Conservation (phyloP, 92 coral and sea anemone species). For the Bergia puertoricense region DNA sequence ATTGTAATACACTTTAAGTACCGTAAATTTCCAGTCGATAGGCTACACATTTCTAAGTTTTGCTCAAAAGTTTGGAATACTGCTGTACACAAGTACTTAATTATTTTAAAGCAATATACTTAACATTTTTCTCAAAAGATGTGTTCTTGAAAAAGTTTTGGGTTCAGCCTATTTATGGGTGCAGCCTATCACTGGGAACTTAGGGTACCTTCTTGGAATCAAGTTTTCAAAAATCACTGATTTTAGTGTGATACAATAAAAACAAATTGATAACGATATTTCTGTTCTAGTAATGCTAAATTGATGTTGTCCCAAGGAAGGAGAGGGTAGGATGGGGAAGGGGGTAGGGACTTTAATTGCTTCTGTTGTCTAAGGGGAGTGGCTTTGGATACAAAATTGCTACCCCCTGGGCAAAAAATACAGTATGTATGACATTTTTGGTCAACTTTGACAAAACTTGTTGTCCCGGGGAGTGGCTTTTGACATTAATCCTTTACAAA, state of each 20-base stretch:
- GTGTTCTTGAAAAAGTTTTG: background rate
- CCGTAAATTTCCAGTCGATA: background rate
- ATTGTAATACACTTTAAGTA: background rate
- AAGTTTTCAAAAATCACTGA: background rate
- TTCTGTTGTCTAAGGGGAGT: too few relatives aligned
- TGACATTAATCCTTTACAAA: too few relatives aligned
- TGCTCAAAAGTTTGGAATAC: slow-evolving; percentile 4
- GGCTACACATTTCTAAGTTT: background rate
- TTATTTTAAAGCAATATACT: background rate
- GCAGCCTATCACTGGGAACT: slow-evolving; percentile 13
- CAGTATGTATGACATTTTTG: too few relatives aligned
- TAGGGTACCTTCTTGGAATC: background rate
- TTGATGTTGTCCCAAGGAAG: too few relatives aligned
- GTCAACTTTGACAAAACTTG: too few relatives aligned
- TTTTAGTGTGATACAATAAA: background rate
- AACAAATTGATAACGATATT: background rate
- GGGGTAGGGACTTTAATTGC: too few relatives aligned
- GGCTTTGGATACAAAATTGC: too few relatives aligned
- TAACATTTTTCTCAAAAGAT: background rate
- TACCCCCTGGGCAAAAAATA: too few relatives aligned
- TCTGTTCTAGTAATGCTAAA: too few relatives aligned
- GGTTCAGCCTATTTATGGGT: slow-evolving; percentile 15
- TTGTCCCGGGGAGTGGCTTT: too few relatives aligned
- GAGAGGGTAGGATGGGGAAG: too few relatives aligned
- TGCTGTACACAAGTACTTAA: background rate